Evolutionary conservation across 2,113 vertebrate species (phyloP).

Genomic region (Myotis lucifugus): DNA sequence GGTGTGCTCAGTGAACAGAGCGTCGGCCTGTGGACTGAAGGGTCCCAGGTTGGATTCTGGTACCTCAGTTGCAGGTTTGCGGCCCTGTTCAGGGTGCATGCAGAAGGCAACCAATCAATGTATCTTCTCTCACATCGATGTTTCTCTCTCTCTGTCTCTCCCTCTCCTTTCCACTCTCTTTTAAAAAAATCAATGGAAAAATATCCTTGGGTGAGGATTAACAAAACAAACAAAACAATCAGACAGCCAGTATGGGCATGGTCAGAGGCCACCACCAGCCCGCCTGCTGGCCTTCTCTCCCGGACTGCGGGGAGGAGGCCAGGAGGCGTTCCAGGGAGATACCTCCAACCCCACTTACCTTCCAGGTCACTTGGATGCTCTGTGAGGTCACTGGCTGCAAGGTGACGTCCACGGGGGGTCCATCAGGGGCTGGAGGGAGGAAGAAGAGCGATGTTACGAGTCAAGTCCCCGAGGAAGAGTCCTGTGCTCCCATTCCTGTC

Average conservation of each 20-base stretch:
- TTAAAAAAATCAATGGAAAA: too few species aligned
- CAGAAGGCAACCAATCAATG: too few species aligned
- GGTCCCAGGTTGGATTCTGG: too few species aligned
- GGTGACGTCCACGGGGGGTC: slow-evolving; percentile 97
- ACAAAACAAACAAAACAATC: too few species aligned
- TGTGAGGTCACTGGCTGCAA: slow-evolving; percentile 96
- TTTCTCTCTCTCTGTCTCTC: too few species aligned
- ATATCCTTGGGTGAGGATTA: too few species aligned
- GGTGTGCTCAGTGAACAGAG: too few species aligned
- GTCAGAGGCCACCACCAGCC: background rate
- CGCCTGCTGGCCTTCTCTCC: background rate
- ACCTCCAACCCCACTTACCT: slow-evolving; percentile 85
- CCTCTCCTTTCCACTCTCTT: too few species aligned
- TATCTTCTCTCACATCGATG: too few species aligned
- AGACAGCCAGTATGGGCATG: background rate
- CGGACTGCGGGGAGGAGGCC: background rate
- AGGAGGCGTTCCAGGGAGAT: background rate
- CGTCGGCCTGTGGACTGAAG: too few species aligned
- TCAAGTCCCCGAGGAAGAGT: background rate
- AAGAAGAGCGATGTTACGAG: background rate
- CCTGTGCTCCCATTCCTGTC: background rate
- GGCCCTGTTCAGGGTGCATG: too few species aligned
- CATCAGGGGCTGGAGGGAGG: slow-evolving; percentile 90
- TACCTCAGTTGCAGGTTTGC: too few species aligned
- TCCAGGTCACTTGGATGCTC: slow-evolving; percentile 99